phyloP scores from a whole-genome alignment of 2,113 vertebrate genomes.

The Elephantulus edwardii region DNA sequence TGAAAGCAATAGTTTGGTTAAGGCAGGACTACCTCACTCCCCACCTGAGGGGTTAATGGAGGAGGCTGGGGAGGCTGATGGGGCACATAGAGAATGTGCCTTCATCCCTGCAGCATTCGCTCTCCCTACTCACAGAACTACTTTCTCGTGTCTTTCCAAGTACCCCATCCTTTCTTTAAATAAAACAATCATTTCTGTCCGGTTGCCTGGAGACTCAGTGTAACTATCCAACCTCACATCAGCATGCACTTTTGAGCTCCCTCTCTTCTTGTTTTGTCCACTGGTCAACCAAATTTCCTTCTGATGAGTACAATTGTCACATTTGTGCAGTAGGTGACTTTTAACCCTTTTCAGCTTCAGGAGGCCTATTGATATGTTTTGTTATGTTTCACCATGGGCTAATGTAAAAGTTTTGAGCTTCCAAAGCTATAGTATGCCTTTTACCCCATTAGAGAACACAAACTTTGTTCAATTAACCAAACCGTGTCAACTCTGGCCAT shows the following conservation, averaged over 20 bases:
- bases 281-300: background rate
- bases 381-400: background rate
- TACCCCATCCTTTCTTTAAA: background rate
- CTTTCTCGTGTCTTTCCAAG: background rate
- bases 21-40: background rate
- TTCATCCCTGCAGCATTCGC: background rate
- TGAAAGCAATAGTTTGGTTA: background rate
- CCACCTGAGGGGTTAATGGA: too few species aligned
- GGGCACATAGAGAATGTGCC: background rate
- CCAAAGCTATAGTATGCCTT: background rate
- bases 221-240: background rate
- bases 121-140: background rate
- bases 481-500: background rate
- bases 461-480: background rate
- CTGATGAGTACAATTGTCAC: background rate
- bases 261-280: background rate
- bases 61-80: background rate
- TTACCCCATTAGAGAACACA: background rate
- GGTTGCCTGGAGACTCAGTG: background rate
- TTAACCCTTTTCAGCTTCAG: background rate
- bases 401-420: background rate
- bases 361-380: background rate
- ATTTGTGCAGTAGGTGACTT: background rate
- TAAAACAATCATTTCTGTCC: background rate
- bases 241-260: too few species aligned